Conservation (phyloP, 2,888 invertebrate genomes). For the Ophion obscuratus region DNA sequence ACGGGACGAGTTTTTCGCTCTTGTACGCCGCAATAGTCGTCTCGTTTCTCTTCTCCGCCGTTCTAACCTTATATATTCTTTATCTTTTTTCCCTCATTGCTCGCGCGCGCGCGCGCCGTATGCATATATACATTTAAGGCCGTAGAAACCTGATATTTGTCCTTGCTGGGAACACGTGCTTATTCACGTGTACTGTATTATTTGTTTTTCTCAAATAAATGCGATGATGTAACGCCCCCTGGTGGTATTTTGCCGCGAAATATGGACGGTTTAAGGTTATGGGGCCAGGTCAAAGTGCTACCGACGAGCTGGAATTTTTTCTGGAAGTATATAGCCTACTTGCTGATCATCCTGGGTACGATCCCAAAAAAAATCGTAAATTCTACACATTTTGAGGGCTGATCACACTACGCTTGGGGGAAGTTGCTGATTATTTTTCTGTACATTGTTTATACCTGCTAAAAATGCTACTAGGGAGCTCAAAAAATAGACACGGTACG, state of each 20-base stretch:
- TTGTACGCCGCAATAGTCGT: constrained; percentile 4
- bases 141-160: constrained; percentile 72
- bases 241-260: neutral
- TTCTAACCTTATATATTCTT: constrained; percentile 39
- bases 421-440: no score
- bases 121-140: constrained; percentile 11
- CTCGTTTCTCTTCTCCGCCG: constrained; percentile 53
- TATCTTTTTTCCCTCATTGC: constrained; percentile 25
- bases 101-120: neutral
- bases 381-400: no score
- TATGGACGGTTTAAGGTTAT: neutral
- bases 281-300: no score
- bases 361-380: no score
- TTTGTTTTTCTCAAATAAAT: neutral
- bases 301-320: no score
- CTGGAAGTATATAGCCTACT: no score
- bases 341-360: no score
- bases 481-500: no score
- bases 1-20: constrained; percentile 78
- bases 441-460: no score
- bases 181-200: neutral
- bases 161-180: constrained; percentile 52
- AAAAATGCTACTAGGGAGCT: no score
- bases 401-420: no score
- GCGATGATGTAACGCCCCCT: neutral